Evolutionary conservation across 2,888 invertebrate genomes (phyloP).

Genomic region (Eubasilissa splendida): DNA sequence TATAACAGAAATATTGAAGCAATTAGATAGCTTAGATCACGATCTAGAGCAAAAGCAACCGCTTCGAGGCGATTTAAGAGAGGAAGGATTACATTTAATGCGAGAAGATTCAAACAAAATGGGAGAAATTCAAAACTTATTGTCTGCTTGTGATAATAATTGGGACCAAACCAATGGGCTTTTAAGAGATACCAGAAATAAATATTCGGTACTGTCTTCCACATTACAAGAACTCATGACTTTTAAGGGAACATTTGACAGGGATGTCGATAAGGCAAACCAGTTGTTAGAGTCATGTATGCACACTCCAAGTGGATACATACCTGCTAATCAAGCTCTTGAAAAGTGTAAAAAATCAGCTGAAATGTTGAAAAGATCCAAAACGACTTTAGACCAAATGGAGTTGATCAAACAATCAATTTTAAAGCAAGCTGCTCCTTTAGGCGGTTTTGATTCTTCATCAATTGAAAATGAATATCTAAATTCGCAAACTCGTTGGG

Average conservation of each 20-base stretch:
- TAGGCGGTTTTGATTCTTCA: slow-evolving; percentile 77
- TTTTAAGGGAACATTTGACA: slow-evolving; percentile 79
- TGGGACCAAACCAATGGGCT: slow-evolving; percentile 86
- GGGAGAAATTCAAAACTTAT: slow-evolving; percentile 84
- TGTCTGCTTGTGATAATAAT: slow-evolving; percentile 83
- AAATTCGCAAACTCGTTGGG: slow-evolving; percentile 79
- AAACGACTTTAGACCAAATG: slow-evolving; percentile 83
- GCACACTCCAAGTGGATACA: slow-evolving; percentile 80
- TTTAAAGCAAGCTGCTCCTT: slow-evolving; percentile 78
- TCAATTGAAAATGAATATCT: slow-evolving; percentile 76
- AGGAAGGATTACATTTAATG: slow-evolving; percentile 85
- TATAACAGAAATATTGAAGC: slow-evolving; percentile 70
- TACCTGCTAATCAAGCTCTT: slow-evolving; percentile 79
- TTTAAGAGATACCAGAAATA: slow-evolving; percentile 82
- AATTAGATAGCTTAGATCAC: slow-evolving; percentile 72
- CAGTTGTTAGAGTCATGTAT: slow-evolving; percentile 77
- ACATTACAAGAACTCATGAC: slow-evolving; percentile 85
- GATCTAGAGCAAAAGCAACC: slow-evolving; percentile 75
- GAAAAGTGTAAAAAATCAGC: slow-evolving; percentile 85
- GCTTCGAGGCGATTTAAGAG: slow-evolving; percentile 81
- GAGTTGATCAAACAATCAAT: slow-evolving; percentile 83
- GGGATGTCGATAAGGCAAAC: slow-evolving; percentile 80
- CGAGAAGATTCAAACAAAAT: slow-evolving; percentile 87
- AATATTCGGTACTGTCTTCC: slow-evolving; percentile 80
- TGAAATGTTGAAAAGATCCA: slow-evolving; percentile 83